A percentile compares a stretch with the other conserved stretches of the same genome.
These are phyloP conservation scores for Dromaius novaehollandiae DNA, from an alignment of 2,113 vertebrate genomes.

Conservation along the genomic window DNA sequence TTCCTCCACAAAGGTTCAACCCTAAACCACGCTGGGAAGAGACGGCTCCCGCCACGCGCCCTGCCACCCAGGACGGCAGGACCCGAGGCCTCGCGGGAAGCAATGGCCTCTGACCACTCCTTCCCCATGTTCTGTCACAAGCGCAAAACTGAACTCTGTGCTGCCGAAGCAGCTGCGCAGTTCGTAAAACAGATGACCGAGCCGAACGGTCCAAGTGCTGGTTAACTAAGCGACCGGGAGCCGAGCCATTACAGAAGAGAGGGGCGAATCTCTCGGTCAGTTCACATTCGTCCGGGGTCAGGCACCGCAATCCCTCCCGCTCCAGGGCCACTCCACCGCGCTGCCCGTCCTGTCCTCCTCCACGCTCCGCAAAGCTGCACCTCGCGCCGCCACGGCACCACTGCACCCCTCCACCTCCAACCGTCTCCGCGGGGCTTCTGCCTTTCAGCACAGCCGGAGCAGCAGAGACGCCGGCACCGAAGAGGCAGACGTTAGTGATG, in stretches of 20 bases:
- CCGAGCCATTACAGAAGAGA: background rate
- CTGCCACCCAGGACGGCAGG: background rate
- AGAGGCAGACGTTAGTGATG: accelerated
- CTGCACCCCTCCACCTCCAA: background rate
- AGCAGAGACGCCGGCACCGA: accelerated
- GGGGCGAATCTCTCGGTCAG: too few species aligned
- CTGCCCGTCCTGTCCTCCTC: background rate
- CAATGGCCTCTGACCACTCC: accelerated
- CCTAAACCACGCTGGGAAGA: background rate
- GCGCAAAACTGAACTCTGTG: background rate
- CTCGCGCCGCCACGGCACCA: background rate
- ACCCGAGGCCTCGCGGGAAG: background rate
- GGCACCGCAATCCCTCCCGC: accelerated
- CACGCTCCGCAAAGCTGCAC: too few species aligned
- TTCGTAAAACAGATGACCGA: background rate
- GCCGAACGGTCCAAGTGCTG: background rate
- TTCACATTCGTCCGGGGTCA: accelerated
- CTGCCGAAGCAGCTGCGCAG: background rate
- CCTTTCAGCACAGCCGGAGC: accelerated
- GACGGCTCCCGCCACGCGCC: background rate
- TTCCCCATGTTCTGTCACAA: background rate
- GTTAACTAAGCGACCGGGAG: background rate
- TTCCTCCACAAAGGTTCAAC: background rate
- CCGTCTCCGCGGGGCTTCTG: background rate
- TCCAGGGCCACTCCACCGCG: background rate